Evolutionary conservation across 2,888 invertebrate species (phyloP).

Genomic region (Tetramorium bicarinatum): DNA sequence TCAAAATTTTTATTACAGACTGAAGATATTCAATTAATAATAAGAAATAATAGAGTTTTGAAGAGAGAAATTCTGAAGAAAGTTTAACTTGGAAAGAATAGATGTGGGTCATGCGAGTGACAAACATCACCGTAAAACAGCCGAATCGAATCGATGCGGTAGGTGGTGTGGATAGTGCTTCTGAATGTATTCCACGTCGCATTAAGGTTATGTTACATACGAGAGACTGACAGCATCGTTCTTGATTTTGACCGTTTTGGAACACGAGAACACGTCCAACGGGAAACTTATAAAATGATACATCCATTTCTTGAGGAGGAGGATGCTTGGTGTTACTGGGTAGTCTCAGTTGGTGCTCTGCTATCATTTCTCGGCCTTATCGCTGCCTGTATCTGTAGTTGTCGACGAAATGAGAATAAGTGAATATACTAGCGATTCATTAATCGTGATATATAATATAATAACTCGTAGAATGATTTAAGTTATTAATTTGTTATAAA

Average conservation of each 20-base stretch:
- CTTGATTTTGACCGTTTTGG: neutral
- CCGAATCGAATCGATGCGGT: neutral
- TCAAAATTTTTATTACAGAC: neutral
- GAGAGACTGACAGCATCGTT: conserved; percentile 6
- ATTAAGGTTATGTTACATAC: conserved; percentile 32
- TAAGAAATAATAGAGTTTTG: neutral
- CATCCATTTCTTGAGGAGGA: conserved; percentile 77
- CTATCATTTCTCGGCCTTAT: conserved; percentile 88
- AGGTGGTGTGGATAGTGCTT: neutral
- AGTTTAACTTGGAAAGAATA: neutral
- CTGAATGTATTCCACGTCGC: conserved; percentile 25
- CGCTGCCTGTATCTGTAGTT: conserved; percentile 91
- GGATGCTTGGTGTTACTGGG: conserved; percentile 85
- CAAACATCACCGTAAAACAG: neutral
- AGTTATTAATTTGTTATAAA: neutral
- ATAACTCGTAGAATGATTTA: neutral
- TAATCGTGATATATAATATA: neutral
- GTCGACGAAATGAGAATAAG: conserved; percentile 92
- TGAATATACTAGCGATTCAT: conserved; percentile 85
- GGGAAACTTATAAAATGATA: conserved; percentile 80
- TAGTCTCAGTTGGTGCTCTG: conserved; percentile 83
- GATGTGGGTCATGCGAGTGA: neutral
- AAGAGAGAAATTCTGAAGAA: neutral
- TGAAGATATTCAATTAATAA: neutral
- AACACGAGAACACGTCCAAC: neutral